Base-by-base conservation (phyloP, 2,797 vertebrate species). In the Tolypeutes matacus region DNA sequence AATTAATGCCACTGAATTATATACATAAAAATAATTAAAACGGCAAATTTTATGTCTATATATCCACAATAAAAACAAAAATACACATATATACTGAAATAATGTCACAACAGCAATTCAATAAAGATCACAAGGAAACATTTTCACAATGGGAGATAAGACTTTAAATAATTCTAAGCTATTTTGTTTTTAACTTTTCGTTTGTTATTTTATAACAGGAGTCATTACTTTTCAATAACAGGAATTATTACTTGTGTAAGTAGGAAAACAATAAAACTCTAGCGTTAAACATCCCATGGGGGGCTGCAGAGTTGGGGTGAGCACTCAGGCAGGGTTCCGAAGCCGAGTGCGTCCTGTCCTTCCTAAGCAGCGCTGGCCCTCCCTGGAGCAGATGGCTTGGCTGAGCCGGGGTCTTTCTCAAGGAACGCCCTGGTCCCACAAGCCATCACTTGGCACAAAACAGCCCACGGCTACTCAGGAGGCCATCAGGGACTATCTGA, bases 271-370 rank as follows among this genome's bases (percentile, higher is more conserved):
- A 14, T 9, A 83, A 64, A 39, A 27, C 23, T 21, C 34, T 9
- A 42, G 27, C 15, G 25, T 62, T 51, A 6, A 20, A 67, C 58
- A 21, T 60, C 49, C 39, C 2, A 0, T 20, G n/a, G 15, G 2
- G 8, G 23, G 62, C n/a, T 42, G 6, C 53, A 20, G n/a, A 42
- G 42, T 18, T 3, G 12, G 21, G 12, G 29, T 34, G 14, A 46
- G 36, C 3, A 5, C 39, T 23, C 18, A 0, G 27, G 29, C 34
- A 0, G 0, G 5, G 51, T 69, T 53, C 49, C 10, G 29, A 46
- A 46, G 46, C 8, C 25, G 6, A 29, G n/a, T 15, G 34, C 2
- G 46, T 3, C 27, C 17, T n/a, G 42, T 31, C 34, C 42, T 46
- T 36, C 49, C 67, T 2, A 12, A 69, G 73, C 20, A 51, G 36